These are phyloP conservation scores for Syngnathus acus DNA, from an alignment of 2,797 vertebrate genomes.

Conservation along the genomic window DNA sequence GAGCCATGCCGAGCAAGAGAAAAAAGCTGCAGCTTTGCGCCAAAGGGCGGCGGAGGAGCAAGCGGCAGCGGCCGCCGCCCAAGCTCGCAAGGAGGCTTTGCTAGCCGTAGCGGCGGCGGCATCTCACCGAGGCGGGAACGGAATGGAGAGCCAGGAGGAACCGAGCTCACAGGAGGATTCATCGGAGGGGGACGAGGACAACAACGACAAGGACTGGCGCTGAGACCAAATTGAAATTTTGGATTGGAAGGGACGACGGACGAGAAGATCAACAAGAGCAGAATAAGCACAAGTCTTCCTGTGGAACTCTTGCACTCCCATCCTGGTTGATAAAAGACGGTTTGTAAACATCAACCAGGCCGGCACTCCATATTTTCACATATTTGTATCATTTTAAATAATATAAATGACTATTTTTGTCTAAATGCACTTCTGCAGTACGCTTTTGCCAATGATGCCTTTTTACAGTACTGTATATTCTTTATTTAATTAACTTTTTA, in stretches of 20 bases:
- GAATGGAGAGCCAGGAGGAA: constrained; percentile 49
- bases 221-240: constrained; percentile 33
- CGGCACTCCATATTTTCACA: constrained; percentile 37
- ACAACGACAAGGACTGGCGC: constrained; percentile 71
- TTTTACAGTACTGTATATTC: constrained; percentile 41
- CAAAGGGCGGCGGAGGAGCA: constrained; percentile 71
- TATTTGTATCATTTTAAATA: constrained; percentile 32
- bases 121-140: constrained; percentile 19
- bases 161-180: constrained; percentile 68
- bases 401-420: constrained; percentile 51
- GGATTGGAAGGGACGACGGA: constrained; percentile 4
- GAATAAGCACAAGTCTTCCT: constrained; percentile 41
- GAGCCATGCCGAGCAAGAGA: constrained; percentile 87
- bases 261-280: constrained; percentile 6
- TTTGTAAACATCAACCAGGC: constrained; percentile 10
- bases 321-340: constrained; percentile 5
- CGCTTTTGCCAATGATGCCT: constrained; percentile 47
- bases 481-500: constrained; percentile 61
- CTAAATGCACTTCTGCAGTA: constrained; percentile 53
- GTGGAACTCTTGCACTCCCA: constrained; percentile 30
- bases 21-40: constrained; percentile 81
- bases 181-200: constrained; percentile 64
- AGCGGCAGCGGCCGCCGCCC: constrained; percentile 39
- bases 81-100: constrained; percentile 58
- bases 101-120: background rate